Evolutionary conservation across 53 echinoderm and acorn worm species (phyloP), one percentile per base, ranked within the genome.

Genomic region (Stichopus horrens): DNA sequence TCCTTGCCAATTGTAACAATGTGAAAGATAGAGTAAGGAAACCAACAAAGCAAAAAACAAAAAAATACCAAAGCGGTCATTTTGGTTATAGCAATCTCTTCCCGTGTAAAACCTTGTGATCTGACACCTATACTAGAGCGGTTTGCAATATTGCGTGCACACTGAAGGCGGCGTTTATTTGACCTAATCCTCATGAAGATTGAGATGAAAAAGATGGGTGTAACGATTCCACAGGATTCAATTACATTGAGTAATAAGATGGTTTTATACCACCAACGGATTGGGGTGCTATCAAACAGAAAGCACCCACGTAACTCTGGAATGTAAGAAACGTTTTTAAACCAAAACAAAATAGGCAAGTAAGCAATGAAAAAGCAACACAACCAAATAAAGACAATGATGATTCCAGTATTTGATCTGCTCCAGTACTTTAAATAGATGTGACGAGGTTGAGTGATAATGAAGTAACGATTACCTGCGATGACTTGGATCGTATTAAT

Each of bases 41-140:
- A 74, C 87, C 87, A 87, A 55, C 74, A 74, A 10, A 74, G 23
- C 16, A 87, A 22, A 4, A 74, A 74, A 7, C 54, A 9, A 8
- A 74, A 57, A 54, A 87, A 87, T 10, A 75, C 75, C 5, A 87
- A 53, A 56, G 37, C 74, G 19, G 58, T 87, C 87, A 87, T 87
- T 19, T 75, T 74, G 9, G 87, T 87, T 7, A 87, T 56, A 8
- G 87, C 87, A 7, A 74, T 55, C 87, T 87, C 87, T 23, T 87
- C 74, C 37, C 53, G 52, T 21, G 87, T 74, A 9, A 87, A 54
- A n/a, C 74, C 74, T 74, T 56, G 53, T 7, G 87, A 57, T 8
- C 9, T 55, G 54, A 6, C 51, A 7, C 51, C 23, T 13, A 16
- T 16, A 18, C 6, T 71, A 0, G 5, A 18, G n/a, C 7, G 14